These are phyloP conservation scores for Cheilosia variabilis DNA, from an alignment of 2,888 invertebrate species.

Conservation along the genomic window DNA sequence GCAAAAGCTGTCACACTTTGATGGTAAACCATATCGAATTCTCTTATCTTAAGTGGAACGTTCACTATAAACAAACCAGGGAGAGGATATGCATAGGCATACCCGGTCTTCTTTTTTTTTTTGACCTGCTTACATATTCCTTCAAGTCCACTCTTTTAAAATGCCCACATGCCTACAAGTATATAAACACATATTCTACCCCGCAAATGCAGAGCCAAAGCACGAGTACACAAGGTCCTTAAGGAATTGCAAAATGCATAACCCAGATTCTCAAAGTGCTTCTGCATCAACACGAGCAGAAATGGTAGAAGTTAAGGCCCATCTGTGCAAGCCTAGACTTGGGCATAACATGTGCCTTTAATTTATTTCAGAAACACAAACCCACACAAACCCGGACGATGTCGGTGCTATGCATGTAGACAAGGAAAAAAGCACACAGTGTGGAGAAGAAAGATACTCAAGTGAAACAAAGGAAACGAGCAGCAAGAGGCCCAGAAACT, in stretches of 20 bases:
- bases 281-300: constrained; percentile 55
- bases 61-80: constrained; percentile 29
- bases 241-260: constrained; percentile 71
- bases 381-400: constrained; percentile 41
- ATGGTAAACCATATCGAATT: constrained; percentile 50
- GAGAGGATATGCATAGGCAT: neutral
- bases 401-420: neutral
- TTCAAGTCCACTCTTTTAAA: constrained; percentile 64
- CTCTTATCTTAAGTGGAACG: constrained; percentile 49
- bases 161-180: constrained; percentile 46
- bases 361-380: constrained; percentile 62
- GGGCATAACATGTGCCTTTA: constrained; percentile 47
- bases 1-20: constrained; percentile 30
- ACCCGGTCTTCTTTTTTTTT: neutral
- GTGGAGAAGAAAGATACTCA: constrained; percentile 8
- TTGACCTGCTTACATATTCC: constrained; percentile 46
- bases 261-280: constrained; percentile 64
- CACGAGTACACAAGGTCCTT: constrained; percentile 37
- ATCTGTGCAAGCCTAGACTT: neutral
- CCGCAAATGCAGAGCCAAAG: neutral
- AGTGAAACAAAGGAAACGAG: constrained; percentile 1
- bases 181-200: constrained; percentile 6
- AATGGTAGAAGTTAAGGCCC: neutral
- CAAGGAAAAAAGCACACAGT: constrained; percentile 14
- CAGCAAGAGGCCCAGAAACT: constrained; percentile 20